A percentile compares a stretch with the other conserved stretches of the same genome.
Conservation (phyloP, 1,140 invertebrate species). For the Lordiphosa clarofinis region DNA sequence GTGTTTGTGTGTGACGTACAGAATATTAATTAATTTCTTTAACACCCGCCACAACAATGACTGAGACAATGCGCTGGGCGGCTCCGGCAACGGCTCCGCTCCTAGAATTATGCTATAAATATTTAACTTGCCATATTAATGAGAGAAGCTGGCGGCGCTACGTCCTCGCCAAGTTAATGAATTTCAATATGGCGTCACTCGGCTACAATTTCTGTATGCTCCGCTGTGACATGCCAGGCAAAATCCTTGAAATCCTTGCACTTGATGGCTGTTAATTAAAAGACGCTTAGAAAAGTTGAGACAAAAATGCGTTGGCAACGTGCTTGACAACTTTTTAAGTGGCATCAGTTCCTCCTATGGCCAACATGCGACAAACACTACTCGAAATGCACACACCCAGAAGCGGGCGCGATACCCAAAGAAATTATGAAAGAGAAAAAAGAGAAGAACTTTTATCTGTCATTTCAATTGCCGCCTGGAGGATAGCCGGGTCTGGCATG, state of each 20-base stretch:
- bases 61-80: conserved; percentile 57
- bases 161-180: conserved; percentile 63
- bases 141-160: conserved; percentile 43
- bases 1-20: conserved; percentile 19
- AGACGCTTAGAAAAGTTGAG: conserved; percentile 65
- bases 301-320: conserved; percentile 40
- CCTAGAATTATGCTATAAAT: conserved; percentile 76
- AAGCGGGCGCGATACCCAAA: conserved; percentile 16
- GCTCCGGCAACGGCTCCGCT: conserved; percentile 57
- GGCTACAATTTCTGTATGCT: conserved; percentile 16
- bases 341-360: conserved; percentile 40
- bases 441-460: conserved; percentile 33
- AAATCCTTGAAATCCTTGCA: conserved; percentile 67
- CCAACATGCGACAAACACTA: conserved; percentile 20
- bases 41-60: conserved; percentile 69
- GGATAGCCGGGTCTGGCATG: not conserved
- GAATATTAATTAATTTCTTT: conserved; percentile 79
- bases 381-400: conserved; percentile 8
- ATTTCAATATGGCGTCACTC: conserved; percentile 72
- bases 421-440: conserved; percentile 31
- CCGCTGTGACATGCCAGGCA: conserved; percentile 25
- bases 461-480: conserved; percentile 47
- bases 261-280: conserved; percentile 76
- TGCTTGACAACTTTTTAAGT: conserved; percentile 55
- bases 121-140: conserved; percentile 77